Base-by-base conservation (phyloP, 2,888 invertebrate genomes). In the Seira ritae region DNA sequence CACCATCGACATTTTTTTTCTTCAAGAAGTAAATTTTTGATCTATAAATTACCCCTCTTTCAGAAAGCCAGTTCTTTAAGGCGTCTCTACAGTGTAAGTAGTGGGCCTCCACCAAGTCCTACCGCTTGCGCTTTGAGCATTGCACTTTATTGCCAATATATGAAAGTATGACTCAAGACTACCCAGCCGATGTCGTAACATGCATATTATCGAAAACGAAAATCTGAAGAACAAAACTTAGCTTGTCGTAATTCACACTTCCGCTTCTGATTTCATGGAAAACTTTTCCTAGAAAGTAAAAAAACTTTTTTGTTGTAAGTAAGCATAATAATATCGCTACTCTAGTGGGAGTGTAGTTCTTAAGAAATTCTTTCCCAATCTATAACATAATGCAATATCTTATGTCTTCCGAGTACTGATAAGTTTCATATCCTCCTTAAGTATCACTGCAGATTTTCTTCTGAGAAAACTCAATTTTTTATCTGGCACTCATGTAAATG, bases 221-320 rank as follows among this genome's bases (percentile, higher is more conserved):
- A 60, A 60, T 6, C 17, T 60, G 60, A 10, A 60, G 17, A 60
- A 60, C n/a, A 60, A 60, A 60, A 60, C 60, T 60, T 60, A 17
- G 60, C 17, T 60, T 60, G 60, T 60, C 60, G 60, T 60, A 60
- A 60, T 17, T 60, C 60, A 60, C 60, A 60, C 60, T 60, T 60
- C 60, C 60, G 60, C 60, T 60, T 60, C 60, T 60, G 60, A 60
- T 60, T 60, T 60, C 60, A 60, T 60, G 60, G 60, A 60, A 42
- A 42, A 60, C 10, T 60, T 60, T n/a, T 8, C 60, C n/a, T 60
- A n/a, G 60, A n/a, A 60, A 60, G 17, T 10, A 60, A n/a, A 10
- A n/a, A 60, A 60, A n/a, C n/a, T 60, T 60, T n/a, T n/a, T 60
- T n/a, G n/a, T n/a, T 60, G 60, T 60, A 60, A 60, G n/a, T 60